A percentile compares a stretch with the other conserved stretches of the same genome.
Evolutionary conservation across 2,797 vertebrate species (phyloP).

Genomic region (Glyptemys insculpta): DNA sequence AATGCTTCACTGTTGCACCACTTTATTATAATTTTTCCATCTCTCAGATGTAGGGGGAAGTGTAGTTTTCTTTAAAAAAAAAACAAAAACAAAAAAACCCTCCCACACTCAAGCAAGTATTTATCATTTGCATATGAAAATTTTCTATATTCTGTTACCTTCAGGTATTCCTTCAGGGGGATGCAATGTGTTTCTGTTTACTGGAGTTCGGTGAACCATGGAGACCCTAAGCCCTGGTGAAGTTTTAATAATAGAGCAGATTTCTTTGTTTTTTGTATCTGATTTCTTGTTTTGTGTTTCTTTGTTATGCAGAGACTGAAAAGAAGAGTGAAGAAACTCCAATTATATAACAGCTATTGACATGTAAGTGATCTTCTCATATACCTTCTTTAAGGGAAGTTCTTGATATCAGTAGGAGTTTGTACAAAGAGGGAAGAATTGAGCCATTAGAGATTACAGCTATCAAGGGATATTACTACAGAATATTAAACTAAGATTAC

Average conservation of each 20-base stretch:
- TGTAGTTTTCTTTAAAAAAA: too few species aligned
- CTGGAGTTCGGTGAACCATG: background rate
- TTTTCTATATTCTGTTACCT: slow-evolving; percentile 61
- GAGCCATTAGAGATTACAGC: background rate
- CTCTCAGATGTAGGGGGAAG: background rate
- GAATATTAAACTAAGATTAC: background rate
- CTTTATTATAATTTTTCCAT: background rate
- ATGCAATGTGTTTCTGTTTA: background rate
- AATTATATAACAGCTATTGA: background rate
- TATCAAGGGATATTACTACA: background rate
- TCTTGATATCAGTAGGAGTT: background rate
- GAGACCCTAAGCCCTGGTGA: slow-evolving; percentile 66
- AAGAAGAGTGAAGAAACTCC: slow-evolving; percentile 7
- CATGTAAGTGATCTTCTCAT: background rate
- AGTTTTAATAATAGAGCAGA: slow-evolving; percentile 79
- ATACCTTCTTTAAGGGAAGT: background rate
- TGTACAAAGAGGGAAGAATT: background rate
- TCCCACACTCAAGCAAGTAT: background rate
- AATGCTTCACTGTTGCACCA: background rate
- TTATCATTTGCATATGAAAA: background rate
- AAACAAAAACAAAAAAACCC: too few species aligned
- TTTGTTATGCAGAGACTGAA: slow-evolving; percentile 62
- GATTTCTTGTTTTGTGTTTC: background rate
- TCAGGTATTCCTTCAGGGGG: slow-evolving; percentile 65
- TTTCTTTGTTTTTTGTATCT: slow-evolving; percentile 32